These are phyloP conservation scores for Micronycteris hirsuta DNA, from an alignment of 2,113 vertebrate genomes.

Conservation along the genomic window DNA sequence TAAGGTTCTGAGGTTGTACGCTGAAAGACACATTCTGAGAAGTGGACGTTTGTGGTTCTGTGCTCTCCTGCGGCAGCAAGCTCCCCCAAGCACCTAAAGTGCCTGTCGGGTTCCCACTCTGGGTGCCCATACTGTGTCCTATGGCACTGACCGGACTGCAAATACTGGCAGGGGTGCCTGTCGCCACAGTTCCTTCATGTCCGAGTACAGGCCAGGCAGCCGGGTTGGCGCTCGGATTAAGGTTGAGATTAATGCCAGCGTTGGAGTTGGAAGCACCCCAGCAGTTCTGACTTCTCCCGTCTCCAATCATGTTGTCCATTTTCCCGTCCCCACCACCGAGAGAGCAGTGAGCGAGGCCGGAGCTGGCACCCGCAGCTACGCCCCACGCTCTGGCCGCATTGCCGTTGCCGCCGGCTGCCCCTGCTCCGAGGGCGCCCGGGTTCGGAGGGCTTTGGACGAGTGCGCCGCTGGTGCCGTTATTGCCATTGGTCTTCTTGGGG, in stretches of 20 bases:
- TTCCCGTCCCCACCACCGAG: constrained; percentile 89
- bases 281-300: constrained; percentile 89
- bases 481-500: constrained; percentile 90
- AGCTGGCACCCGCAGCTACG: constrained; percentile 86
- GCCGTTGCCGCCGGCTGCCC: constrained; percentile 77
- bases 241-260: constrained; percentile 93
- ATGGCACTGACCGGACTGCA: constrained; percentile 91
- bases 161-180: constrained; percentile 89
- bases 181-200: constrained; percentile 90
- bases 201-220: constrained; percentile 98
- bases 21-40: constrained; percentile 95
- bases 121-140: constrained; percentile 88
- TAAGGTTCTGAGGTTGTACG: constrained; percentile 96
- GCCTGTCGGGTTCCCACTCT: constrained; percentile 89
- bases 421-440: constrained; percentile 85
- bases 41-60: constrained; percentile 91
- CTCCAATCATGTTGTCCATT: constrained; percentile 89
- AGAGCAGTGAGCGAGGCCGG: constrained; percentile 89
- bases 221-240: constrained; percentile 98
- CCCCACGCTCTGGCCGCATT: constrained; percentile 83
- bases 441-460: constrained; percentile 86
- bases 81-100: constrained; percentile 91
- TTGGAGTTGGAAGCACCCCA: constrained; percentile 91
- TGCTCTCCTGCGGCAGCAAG: constrained; percentile 91
- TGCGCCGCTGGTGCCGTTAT: constrained; percentile 83